Conservation (phyloP, 2,797 vertebrate species). For the Rhincodon typus region DNA sequence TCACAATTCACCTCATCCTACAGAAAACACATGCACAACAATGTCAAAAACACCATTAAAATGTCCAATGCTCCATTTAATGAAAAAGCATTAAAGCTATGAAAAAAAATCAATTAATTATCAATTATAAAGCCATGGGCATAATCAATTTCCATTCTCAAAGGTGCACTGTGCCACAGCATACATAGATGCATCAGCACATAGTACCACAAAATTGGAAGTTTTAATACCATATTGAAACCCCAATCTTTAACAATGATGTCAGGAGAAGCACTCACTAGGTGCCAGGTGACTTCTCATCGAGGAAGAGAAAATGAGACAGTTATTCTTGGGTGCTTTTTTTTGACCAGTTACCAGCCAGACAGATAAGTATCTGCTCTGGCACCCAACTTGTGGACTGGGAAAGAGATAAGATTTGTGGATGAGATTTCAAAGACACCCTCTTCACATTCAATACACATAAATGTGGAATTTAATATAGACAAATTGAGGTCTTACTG, state of each 20-base stretch:
- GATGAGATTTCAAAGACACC: background rate
- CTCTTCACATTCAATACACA: background rate
- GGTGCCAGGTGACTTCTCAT: background rate
- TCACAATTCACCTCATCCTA: background rate
- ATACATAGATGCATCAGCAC: background rate
- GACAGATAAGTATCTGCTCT: background rate
- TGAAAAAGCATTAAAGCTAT: background rate
- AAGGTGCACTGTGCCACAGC: background rate
- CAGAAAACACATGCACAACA: background rate
- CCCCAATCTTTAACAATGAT: background rate
- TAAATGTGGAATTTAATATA: background rate
- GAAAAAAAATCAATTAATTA: conserved; percentile 2
- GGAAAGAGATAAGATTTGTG: no score
- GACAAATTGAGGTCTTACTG: no score
- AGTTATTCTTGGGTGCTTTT: background rate
- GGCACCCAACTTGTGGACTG: background rate
- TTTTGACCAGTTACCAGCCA: background rate
- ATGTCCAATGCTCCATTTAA: background rate
- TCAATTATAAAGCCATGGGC: background rate
- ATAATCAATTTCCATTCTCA: conserved; percentile 14
- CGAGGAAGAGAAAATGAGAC: background rate
- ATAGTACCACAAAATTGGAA: background rate
- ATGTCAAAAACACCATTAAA: background rate
- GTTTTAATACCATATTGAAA: background rate
- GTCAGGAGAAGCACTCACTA: background rate